Percentiles rank a stretch among this genome's conserved stretches.
These are phyloP conservation scores for Dicrurus megarhynchus DNA, from an alignment of 2,113 vertebrate species.

Conservation along the genomic window DNA sequence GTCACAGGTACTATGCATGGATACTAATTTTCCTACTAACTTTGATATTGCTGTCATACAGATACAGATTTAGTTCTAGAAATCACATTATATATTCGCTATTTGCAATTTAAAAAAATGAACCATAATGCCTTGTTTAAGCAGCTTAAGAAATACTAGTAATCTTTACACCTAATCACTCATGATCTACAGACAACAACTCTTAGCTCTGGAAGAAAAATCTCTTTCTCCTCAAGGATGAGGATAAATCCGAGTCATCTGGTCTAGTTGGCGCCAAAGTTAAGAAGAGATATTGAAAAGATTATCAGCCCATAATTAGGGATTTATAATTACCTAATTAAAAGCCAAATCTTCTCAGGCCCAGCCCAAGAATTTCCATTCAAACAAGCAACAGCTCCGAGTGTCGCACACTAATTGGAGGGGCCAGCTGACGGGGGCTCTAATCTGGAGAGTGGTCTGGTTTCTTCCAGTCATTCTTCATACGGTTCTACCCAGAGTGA, in stretches of 20 bases:
- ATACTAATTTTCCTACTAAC: background rate
- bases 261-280: conserved; percentile 59
- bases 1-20: background rate
- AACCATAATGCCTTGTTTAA: background rate
- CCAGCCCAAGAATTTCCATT: conserved; percentile 51
- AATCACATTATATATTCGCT: background rate
- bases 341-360: conserved; percentile 72
- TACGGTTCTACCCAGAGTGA: conserved; percentile 31
- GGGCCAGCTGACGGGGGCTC: background rate
- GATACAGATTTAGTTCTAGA: background rate
- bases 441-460: conserved; percentile 71
- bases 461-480: conserved; percentile 68
- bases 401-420: background rate
- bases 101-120: background rate
- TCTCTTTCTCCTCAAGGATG: conserved; percentile 46
- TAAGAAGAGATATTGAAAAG: conserved; percentile 74
- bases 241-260: conserved; percentile 52
- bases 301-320: conserved; percentile 79
- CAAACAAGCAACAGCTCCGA: background rate
- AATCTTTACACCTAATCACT: conserved; percentile 28
- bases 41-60: background rate
- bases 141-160: background rate
- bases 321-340: conserved; percentile 86
- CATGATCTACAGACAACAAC: conserved; percentile 8
- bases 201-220: conserved; percentile 51